Percentiles rank a stretch among this genome's conserved stretches.
Conservation (phyloP, 2,888 invertebrate genomes). For the Diaphora mendica region DNA sequence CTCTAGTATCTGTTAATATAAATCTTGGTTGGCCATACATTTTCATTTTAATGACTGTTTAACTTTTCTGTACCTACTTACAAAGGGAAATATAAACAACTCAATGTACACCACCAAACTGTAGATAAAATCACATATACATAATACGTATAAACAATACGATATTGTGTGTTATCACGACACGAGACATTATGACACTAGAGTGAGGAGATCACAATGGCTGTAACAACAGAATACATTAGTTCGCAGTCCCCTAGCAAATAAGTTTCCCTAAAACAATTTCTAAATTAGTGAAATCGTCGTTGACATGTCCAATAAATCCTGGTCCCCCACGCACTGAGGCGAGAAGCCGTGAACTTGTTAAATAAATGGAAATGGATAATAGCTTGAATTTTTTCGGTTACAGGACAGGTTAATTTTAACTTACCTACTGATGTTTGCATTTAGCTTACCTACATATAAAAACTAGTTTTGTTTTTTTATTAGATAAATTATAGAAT, state of each 20-base stretch:
- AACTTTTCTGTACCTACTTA: neutral
- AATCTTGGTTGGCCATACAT: neutral
- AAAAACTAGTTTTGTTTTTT: too few species aligned
- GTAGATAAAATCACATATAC: constrained; percentile 38
- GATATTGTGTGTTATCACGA: constrained; percentile 36
- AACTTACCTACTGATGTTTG: neutral
- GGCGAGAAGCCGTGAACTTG: constrained; percentile 53
- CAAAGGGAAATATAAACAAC: constrained; percentile 18
- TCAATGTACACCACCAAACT: constrained; percentile 20
- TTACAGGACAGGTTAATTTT: neutral
- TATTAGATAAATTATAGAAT: too few species aligned
- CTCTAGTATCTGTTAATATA: too few species aligned
- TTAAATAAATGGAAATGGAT: constrained; percentile 43
- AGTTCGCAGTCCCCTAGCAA: constrained; percentile 30
- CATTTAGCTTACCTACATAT: neutral
- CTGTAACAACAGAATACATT: constrained; percentile 24
- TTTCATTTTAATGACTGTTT: neutral
- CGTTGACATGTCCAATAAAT: constrained; percentile 60
- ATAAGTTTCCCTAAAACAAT: constrained; percentile 54
- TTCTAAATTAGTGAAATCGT: constrained; percentile 54
- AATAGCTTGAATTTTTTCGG: neutral
- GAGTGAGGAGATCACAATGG: constrained; percentile 24
- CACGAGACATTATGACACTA: constrained; percentile 49
- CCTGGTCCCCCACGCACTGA: constrained; percentile 47
- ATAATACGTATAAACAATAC: constrained; percentile 4